A percentile compares a stretch with the other conserved stretches of the same genome.
Evolutionary conservation across 2,113 vertebrate genomes (phyloP).

Genomic region (Cyprinodon variegatus): DNA sequence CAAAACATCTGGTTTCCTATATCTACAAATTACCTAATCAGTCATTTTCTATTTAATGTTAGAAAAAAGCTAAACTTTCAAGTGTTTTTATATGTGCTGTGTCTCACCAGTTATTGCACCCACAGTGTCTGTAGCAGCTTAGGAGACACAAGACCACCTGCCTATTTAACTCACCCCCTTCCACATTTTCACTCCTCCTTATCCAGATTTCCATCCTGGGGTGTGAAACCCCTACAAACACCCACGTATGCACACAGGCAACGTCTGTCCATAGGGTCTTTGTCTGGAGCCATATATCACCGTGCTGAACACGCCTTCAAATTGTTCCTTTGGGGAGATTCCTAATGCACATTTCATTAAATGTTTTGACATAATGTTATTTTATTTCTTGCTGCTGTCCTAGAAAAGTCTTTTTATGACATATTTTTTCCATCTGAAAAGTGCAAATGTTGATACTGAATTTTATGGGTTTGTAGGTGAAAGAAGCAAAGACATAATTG

Average conservation of each 20-base stretch:
- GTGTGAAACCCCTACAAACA: slow-evolving; percentile 46
- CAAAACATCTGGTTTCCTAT: background rate
- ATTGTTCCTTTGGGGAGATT: slow-evolving; percentile 51
- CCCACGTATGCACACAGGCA: slow-evolving; percentile 8
- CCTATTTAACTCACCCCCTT: slow-evolving; percentile 31
- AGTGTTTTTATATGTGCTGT: background rate
- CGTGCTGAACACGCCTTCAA: slow-evolving; percentile 56
- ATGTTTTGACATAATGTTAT: slow-evolving; percentile 56
- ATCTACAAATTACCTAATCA: background rate
- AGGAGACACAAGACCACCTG: slow-evolving; percentile 36
- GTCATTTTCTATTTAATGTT: background rate
- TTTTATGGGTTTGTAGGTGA: slow-evolving; percentile 17
- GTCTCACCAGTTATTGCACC: slow-evolving; percentile 40
- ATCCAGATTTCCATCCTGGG: slow-evolving; percentile 43
- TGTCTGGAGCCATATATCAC: slow-evolving; percentile 52
- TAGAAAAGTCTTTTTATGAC: slow-evolving; percentile 27
- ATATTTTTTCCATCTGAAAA: slow-evolving; percentile 31
- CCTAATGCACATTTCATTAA: slow-evolving; percentile 56
- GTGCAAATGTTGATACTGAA: slow-evolving; percentile 1
- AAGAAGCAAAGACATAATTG: slow-evolving; percentile 17
- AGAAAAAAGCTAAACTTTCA: background rate
- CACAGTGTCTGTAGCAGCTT: slow-evolving; percentile 35
- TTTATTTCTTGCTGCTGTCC: slow-evolving; percentile 55
- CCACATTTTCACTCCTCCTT: slow-evolving; percentile 45
- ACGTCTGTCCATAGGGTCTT: slow-evolving; percentile 46